Evolutionary conservation across 2,113 vertebrate species (phyloP).

Genomic region (Mohoua ochrocephala): DNA sequence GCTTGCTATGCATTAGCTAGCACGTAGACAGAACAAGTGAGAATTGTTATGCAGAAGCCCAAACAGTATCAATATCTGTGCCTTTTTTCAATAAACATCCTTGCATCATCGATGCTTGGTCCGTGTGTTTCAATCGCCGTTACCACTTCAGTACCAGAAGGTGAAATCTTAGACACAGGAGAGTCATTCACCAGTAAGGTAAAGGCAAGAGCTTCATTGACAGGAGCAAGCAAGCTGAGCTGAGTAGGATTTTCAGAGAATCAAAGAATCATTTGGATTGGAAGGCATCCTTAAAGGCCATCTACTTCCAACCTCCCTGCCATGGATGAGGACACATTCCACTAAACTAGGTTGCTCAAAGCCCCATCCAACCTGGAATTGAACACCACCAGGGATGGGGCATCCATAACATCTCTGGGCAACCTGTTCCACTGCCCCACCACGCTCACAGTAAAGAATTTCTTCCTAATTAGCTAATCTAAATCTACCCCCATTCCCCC

Average conservation of each 20-base stretch:
- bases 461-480: neutral
- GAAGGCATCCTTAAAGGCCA: neutral
- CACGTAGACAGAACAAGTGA: too few species aligned
- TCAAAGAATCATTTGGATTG: neutral
- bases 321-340: neutral
- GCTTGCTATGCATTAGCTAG: too few species aligned
- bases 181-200: neutral
- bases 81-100: too few species aligned
- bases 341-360: neutral
- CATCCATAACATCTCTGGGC: neutral
- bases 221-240: neutral
- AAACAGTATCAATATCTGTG: too few species aligned
- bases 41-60: too few species aligned
- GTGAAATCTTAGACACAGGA: neutral
- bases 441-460: neutral
- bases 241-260: neutral
- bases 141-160: neutral
- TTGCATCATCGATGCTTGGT: too few species aligned
- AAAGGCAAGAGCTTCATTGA: neutral
- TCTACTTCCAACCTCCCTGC: neutral
- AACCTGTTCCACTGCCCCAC: neutral
- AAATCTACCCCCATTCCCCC: neutral
- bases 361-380: neutral
- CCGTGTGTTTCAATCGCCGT: too few species aligned
- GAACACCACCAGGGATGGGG: neutral